Base-by-base conservation (phyloP, 2,113 vertebrate genomes). In the Athene noctua region DNA sequence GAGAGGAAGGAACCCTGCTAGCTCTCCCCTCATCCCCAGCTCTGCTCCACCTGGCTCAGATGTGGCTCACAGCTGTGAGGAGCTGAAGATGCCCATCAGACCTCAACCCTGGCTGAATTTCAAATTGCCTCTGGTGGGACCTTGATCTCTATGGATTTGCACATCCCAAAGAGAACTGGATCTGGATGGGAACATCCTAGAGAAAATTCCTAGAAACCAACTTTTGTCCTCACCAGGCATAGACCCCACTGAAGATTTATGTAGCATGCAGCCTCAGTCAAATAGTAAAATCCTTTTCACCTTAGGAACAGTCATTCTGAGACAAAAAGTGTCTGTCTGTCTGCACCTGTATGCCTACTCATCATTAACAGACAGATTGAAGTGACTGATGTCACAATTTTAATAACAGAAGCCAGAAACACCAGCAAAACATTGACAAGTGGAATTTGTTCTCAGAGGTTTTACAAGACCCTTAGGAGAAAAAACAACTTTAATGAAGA, bases 351-450 rank as follows among this genome's bases (percentile, higher is more conserved):
- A 26, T 59, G 30, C 34, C 63, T 88, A 34, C 58, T 91, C 78
- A 61, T 57, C 62, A 72, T 72, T 72, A 91, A 72, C 36, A 93
- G 77, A 44, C 26, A 89, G 52, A 87, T 3, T 85, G 78, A 92
- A 90, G 54, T 51, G 74, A 54, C 78, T 80, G 90, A 92, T 88
- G 71, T 82, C 62, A 88, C 40, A 77, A n/a, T 88, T 96, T 55
- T 85, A 83, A 77, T 70, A 93, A 91, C 36, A 75, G 44, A 82
- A 82, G 36, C 54, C 74, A 96, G 94, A 93, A 96, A 85, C 44
- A 68, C 19, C 21, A 77, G 44, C 30, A 92, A 91, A 87, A 85
- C 51, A 93, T 68, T 73, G 87, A 80, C 49, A 93, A 91, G 78
- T 51, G 22, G 71, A 90, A 93, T 94, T 82, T 70, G 36, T 88